Base-by-base conservation (phyloP, 2,888 invertebrate genomes). In the Schizaphis graminum region DNA sequence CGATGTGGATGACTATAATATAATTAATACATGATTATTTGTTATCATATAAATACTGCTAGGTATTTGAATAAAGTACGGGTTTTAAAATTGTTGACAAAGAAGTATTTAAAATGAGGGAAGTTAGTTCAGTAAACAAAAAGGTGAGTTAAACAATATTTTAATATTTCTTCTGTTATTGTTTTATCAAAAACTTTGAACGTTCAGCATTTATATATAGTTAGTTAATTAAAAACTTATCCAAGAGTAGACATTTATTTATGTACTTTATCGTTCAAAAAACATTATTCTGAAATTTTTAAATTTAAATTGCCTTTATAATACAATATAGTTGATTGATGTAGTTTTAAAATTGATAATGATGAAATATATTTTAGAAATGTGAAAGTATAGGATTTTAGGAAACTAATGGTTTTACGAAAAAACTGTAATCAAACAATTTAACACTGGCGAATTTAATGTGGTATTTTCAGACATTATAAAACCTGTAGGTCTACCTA, bases 221-320 rank as follows among this genome's bases (percentile, higher is more conserved):
- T 77, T 77, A 77, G 77, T 77, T 77, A 77, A 77, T 77, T 77
- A 77, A 77, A 77, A 77, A 77, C 77, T 77, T 77, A 21, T 21
- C 8, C 77, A 77, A 35, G 21, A 35, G 35, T 77, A 77, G 77
- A 35, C 35, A 77, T 77, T 35, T 77, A 77, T 77, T 77, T 77
- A 77, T 77, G 77, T 35, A 35, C 8, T 77, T 77, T 21, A 77
- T 77, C 77, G 35, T 35, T 21, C 35, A 21, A 35, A 2, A 67
- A 77, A 0, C 21, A 77, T 67, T 77, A 77, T 77, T 35, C 35
- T 77, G 8, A 0, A 77, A 8, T 77, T 77, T 77, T 24, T 7
- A 35, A 77, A 77, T 77, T 77, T 77, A 8, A 21, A 35, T 21
- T 41, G 77, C 35, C n/a, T 77, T 77, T 35, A 77, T 24, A 35